These are phyloP conservation scores for Manis pentadactyla DNA, from an alignment of 2,797 vertebrate species.

Conservation along the genomic window DNA sequence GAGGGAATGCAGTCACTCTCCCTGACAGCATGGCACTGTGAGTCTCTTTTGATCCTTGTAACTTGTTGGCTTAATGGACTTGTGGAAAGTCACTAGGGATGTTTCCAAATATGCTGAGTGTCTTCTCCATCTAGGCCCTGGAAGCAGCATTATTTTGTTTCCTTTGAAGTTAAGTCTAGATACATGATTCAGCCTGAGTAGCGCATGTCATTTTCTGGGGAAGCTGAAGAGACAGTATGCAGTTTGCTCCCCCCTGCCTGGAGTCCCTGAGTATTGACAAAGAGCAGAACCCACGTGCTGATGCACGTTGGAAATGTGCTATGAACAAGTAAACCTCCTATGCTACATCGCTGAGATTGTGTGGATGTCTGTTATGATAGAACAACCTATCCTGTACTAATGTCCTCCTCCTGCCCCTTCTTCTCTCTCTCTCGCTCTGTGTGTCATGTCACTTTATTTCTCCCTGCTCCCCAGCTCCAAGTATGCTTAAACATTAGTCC, in stretches of 20 bases:
- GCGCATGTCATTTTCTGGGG: not conserved
- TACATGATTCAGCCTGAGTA: not conserved
- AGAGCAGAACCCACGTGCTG: not conserved
- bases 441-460: not conserved
- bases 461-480: accelerated
- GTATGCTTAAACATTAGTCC: not conserved
- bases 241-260: not conserved
- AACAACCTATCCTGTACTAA: not conserved
- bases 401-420: not conserved
- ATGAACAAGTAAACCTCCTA: not conserved
- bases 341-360: not conserved
- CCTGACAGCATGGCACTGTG: not conserved
- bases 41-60: not conserved
- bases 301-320: not conserved
- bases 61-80: not conserved
- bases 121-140: not conserved
- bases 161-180: not conserved
- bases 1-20: not conserved
- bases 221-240: not conserved
- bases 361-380: not conserved
- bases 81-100: not conserved
- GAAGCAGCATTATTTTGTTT: not conserved
- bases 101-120: not conserved
- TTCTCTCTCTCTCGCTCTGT: not conserved
- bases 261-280: not conserved